A percentile compares a stretch with the other conserved stretches of the same genome.
Conservation (phyloP, 2,888 invertebrate species). For the Homarus gammarus region DNA sequence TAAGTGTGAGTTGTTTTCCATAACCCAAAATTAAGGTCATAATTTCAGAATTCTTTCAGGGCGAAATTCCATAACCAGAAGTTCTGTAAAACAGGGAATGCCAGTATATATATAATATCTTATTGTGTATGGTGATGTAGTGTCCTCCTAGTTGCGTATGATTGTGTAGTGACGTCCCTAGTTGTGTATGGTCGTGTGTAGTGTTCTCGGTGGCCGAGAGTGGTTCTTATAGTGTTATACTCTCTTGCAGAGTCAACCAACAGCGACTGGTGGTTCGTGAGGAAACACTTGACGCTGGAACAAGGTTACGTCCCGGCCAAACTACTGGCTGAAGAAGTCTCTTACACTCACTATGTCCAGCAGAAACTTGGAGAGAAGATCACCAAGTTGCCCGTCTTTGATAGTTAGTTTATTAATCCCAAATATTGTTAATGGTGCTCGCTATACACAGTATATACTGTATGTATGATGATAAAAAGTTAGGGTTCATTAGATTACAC, state of each 20-base stretch:
- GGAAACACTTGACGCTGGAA: conserved; percentile 92
- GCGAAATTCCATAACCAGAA: too few relatives aligned
- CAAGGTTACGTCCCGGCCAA: conserved; percentile 96
- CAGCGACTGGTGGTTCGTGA: conserved; percentile 95
- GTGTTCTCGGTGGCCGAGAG: too few relatives aligned
- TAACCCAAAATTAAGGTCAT: too few relatives aligned
- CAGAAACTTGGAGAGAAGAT: conserved; percentile 94
- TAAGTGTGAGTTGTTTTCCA: too few relatives aligned
- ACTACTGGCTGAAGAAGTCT: conserved; percentile 89
- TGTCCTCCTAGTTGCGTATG: background rate
- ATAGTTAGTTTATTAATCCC: conserved; percentile 87
- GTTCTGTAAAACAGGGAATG: too few relatives aligned
- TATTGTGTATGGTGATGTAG: background rate
- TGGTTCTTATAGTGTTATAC: too few relatives aligned
- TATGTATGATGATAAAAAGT: too few relatives aligned
- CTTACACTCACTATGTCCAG: conserved; percentile 90
- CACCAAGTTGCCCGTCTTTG: conserved; percentile 93
- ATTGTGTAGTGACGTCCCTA: background rate
- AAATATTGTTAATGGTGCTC: too few relatives aligned
- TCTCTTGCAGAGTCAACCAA: conserved; percentile 85
- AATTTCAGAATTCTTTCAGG: too few relatives aligned
- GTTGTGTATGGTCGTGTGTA: too few relatives aligned
- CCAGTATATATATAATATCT: background rate
- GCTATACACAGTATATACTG: too few relatives aligned
- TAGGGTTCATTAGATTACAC: too few relatives aligned